These are phyloP conservation scores for Hypena proboscidalis DNA, from an alignment of 2,888 invertebrate species.

Conservation along the genomic window DNA sequence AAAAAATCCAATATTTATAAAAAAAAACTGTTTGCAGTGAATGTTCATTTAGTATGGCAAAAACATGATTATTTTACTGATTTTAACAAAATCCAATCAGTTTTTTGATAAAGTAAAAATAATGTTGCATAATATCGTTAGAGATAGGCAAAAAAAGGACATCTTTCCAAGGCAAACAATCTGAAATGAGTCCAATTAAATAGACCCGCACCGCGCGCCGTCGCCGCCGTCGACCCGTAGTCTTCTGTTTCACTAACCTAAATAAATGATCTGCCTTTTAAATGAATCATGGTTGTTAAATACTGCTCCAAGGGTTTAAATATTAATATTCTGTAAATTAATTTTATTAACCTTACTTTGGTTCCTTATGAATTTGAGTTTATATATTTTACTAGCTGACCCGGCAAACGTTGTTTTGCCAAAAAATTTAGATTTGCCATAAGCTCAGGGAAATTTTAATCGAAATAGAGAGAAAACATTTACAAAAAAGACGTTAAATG, in stretches of 20 bases:
- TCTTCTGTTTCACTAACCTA: constrained; percentile 50
- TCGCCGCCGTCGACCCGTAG: constrained; percentile 30
- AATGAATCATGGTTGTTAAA: constrained; percentile 51
- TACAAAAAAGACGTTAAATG: no score
- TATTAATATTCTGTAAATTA: constrained; percentile 19
- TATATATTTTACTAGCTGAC: background rate
- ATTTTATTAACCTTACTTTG: background rate
- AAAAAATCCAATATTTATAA: no score
- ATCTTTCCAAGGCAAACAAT: constrained; percentile 45
- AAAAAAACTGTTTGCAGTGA: no score
- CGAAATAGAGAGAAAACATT: no score
- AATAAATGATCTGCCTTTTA: constrained; percentile 54
- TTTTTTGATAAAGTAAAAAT: no score
- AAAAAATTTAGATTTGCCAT: no score
- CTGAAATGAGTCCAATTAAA: constrained; percentile 60
- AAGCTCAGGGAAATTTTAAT: no score
- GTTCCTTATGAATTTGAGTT: background rate
- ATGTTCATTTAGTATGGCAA: no score
- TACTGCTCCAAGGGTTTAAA: constrained; percentile 34
- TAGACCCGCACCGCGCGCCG: constrained; percentile 31
- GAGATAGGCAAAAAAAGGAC: constrained; percentile 35
- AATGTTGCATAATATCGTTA: constrained; percentile 56
- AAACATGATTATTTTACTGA: no score
- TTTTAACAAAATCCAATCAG: no score
- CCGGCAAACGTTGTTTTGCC: no score